Evolutionary conservation across 2,797 vertebrate species (phyloP), one percentile per base, ranked within the genome.

Genomic region (Atherinosoma microstoma): DNA sequence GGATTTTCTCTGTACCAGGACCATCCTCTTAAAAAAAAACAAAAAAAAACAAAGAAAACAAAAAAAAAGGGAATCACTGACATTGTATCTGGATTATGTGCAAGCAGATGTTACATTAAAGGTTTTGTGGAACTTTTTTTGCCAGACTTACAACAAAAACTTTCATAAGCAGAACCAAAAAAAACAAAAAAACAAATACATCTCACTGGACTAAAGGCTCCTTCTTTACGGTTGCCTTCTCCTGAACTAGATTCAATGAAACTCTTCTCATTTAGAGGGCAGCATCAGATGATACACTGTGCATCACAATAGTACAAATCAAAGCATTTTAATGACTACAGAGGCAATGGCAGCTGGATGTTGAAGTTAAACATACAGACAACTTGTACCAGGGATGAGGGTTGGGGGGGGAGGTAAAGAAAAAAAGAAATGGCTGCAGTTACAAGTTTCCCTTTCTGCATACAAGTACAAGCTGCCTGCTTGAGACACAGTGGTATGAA

Each of bases 341-440:
- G 77, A 71, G 59, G 69, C n/a, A 69, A 80, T 64, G 40, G 68
- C 42, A 40, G 80, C 82, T 56, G 84, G 58, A 78, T 53, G 8
- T 59, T 78, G 67, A 85, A 79, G 78, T 66, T 80, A 84, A 89
- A 87, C 65, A 74, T 84, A 60, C 63, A 82, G 70, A 81, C 77
- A 60, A 64, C 60, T 70, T 75, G 32, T 42, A 70, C 56, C 60
- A 9, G 27, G 63, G 3, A 6, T 27, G 24, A 36, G 51, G 35
- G 15, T 32, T 22, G 18, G 18, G n/a, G 3, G 18, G 18, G 16
- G 4, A 5, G 15, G 2, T 20, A 0, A 30, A 30, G 20, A 32
- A 6, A 38, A 34, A 58, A 36, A 30, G 38, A 67, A 29, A 15
- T 29, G 73, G 76, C 67, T 66, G 73, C 65, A 62, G 73, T 63